These are phyloP conservation scores for Melitaea cinxia DNA, from an alignment of 1,140 invertebrate species.

Conservation along the genomic window DNA sequence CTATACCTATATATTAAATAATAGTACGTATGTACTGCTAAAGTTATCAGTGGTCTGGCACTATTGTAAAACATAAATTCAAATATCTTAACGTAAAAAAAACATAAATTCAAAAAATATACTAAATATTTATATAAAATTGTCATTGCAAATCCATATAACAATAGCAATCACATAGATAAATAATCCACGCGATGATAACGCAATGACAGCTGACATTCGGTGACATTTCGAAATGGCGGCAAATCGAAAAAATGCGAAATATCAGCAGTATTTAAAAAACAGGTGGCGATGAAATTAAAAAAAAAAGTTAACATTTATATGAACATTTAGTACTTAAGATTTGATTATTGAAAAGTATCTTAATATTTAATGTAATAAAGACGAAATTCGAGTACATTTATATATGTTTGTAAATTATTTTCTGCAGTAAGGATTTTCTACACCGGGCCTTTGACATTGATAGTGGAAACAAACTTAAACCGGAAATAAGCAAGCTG, in stretches of 20 bases:
- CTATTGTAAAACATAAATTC: no score
- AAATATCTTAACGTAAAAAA: no score
- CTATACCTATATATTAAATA: no score
- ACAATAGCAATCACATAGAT: constrained; percentile 15
- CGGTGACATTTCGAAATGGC: constrained; percentile 32
- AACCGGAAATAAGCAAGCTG: constrained; percentile 42
- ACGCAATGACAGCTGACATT: constrained; percentile 24
- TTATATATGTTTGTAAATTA: constrained; percentile 28
- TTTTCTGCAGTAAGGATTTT: constrained; percentile 55
- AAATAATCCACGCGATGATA: constrained; percentile 19
- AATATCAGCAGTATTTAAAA: constrained; percentile 31
- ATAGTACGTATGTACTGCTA: no score
- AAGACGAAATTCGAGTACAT: neutral
- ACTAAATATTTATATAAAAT: neutral
- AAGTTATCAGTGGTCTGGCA: no score
- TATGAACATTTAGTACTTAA: constrained; percentile 30
- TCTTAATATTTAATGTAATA: constrained; percentile 3
- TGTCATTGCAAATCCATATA: neutral
- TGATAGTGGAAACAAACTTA: constrained; percentile 40
- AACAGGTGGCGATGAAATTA: constrained; percentile 44
- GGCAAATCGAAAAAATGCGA: constrained; percentile 34
- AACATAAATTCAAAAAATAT: no score
- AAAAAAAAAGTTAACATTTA: constrained; percentile 37
- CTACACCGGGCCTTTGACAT: constrained; percentile 40
- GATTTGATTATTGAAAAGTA: constrained; percentile 20